Percentiles rank a stretch among this genome's conserved stretches.
Conservation (phyloP, 2,113 vertebrate genomes). For the Anhinga rufa region DNA sequence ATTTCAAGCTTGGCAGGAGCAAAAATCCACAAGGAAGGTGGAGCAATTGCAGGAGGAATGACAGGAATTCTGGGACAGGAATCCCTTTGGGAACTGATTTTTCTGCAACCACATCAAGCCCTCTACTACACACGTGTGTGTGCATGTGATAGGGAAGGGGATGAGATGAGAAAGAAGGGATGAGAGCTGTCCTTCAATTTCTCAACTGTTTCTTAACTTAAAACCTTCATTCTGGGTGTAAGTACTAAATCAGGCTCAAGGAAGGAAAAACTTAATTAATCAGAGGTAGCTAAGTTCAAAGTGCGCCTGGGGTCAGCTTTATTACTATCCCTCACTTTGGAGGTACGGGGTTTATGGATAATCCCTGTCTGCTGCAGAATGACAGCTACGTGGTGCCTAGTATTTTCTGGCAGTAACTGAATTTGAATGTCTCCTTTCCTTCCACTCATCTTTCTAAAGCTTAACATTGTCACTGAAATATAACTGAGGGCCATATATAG, state of each 20-base stretch:
- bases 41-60: neutral
- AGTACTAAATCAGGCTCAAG: constrained; percentile 51
- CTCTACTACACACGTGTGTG: neutral
- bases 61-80: neutral
- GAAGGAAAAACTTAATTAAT: constrained; percentile 58
- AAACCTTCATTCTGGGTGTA: constrained; percentile 53
- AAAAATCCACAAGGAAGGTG: neutral
- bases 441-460: neutral
- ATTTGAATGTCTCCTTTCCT: neutral
- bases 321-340: neutral
- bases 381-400: neutral
- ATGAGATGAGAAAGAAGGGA: neutral
- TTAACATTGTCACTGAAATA: neutral
- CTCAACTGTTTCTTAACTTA: constrained; percentile 41
- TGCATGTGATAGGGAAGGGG: neutral
- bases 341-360: neutral
- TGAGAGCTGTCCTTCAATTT: constrained; percentile 45
- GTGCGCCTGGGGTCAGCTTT: constrained; percentile 15
- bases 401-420: neutral
- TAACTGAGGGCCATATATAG: neutral
- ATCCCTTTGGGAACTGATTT: neutral
- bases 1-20: neutral
- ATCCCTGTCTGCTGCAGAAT: constrained; percentile 22
- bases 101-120: neutral
- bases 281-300: constrained; percentile 44